phyloP scores from a whole-genome alignment of 2,888 invertebrate genomes.

The Oxystoma pomonae region DNA sequence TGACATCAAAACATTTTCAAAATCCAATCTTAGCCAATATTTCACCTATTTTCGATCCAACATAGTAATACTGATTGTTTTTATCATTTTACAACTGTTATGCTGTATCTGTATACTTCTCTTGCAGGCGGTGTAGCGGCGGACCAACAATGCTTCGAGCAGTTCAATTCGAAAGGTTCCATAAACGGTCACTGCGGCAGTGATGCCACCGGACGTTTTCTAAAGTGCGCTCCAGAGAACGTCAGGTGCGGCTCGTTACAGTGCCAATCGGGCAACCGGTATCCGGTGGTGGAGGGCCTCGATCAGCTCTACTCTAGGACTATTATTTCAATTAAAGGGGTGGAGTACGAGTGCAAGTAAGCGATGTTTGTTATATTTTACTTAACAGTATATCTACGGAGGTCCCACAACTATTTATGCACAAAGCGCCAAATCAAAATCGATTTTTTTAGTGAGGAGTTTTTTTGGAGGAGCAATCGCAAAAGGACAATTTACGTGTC shows the following conservation, averaged over 20 bases:
- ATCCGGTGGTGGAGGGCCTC: constrained; percentile 74
- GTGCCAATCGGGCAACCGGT: constrained; percentile 82
- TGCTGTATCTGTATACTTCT: no score
- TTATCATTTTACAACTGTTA: no score
- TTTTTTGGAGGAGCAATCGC: no score
- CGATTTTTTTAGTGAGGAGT: no score
- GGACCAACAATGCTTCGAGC: constrained; percentile 86
- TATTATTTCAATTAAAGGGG: constrained; percentile 82
- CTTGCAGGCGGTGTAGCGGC: constrained; percentile 68
- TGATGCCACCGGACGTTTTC: constrained; percentile 63
- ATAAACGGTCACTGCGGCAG: constrained; percentile 95
- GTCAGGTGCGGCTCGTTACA: constrained; percentile 92
- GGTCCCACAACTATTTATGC: no score
- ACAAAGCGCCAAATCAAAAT: not conserved
- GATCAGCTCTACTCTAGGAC: constrained; percentile 84
- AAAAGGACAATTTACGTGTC: no score
- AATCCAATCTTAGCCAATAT: no score
- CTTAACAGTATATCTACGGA: no score
- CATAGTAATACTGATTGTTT: no score
- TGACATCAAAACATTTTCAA: no score
- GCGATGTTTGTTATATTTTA: constrained; percentile 46
- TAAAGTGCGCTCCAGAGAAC: constrained; percentile 79
- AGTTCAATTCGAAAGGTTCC: constrained; percentile 93
- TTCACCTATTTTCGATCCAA: no score
- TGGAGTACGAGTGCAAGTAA: constrained; percentile 96